Base-by-base conservation (phyloP, 53 echinoderm and acorn worm genomes). In the Echinarachnius parma region DNA sequence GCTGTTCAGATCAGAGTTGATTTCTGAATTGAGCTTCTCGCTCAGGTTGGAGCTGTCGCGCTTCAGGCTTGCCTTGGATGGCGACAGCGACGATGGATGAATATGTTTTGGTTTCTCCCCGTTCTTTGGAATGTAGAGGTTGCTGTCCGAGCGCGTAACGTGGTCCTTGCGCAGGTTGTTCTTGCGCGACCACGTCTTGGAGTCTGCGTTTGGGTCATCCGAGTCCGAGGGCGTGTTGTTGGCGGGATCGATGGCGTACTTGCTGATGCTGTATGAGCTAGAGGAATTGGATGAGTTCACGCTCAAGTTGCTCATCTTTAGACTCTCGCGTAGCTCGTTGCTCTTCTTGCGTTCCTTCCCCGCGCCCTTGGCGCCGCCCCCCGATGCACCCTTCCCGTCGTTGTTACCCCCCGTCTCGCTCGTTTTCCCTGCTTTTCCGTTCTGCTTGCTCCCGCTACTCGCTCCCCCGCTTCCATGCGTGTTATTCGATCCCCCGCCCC, bases 161-260 rank as follows among this genome's bases (percentile, higher is more conserved):
- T 78, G 78, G 59, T 82, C 68, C 61, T 76, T 66, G 24, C 82
- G 50, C 30, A 66, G 69, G 61, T 87, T 88, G 62, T 84, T 84
- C 50, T 87, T 86, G 70, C 77, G 87, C 29, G 84, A 81, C 91
- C 91, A 87, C 4, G 79, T 72, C 61, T 96, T 90, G 63, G 66
- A 58, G 34, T 95, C 91, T 0, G 78, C 75, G 24, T 64, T 60
- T 49, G 84, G 90, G 31, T 96, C 96, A 48, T 96, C 91, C 0
- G 91, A 91, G 57, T 96, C 91, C 21, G 84, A 87, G 10, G 96
- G 96, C 18, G 96, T 96, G 20, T 91, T 96, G 79, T 96, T 96
- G 77, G 87, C 91, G 4, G 96, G 96, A 53, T 96, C 96, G 31
- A 96, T 96, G 56, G 88, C 96, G 74, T 88, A 96, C 46, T 96